These are phyloP conservation scores for Rhinopithecus roxellana DNA, from an alignment of 2,113 vertebrate genomes.

Conservation along the genomic window DNA sequence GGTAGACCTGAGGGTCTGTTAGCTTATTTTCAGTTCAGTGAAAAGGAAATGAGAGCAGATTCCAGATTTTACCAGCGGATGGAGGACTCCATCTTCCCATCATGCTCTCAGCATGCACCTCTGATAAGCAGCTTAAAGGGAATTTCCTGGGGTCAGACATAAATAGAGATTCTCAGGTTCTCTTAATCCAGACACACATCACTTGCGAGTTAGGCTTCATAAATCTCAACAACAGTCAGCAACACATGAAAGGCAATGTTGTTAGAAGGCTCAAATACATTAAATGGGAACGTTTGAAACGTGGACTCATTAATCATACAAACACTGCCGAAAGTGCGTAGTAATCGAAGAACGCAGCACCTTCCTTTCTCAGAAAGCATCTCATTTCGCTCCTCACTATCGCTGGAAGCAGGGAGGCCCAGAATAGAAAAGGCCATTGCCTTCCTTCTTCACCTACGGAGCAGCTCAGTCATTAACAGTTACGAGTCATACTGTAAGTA, in stretches of 20 bases:
- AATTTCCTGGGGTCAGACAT: constrained; percentile 66
- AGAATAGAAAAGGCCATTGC: fast-evolving
- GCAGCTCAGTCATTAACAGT: background rate
- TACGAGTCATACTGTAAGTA: background rate
- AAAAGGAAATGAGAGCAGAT: background rate
- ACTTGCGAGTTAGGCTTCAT: constrained; percentile 57
- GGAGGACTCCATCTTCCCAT: background rate
- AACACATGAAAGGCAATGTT: constrained; percentile 36
- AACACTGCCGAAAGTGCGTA: background rate
- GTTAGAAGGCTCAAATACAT: constrained; percentile 23
- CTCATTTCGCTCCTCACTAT: background rate
- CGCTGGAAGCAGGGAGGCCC: background rate
- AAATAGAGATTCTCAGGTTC: constrained; percentile 61
- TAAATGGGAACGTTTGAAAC: constrained; percentile 12
- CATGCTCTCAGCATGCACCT: constrained; percentile 1
- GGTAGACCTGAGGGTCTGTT: background rate
- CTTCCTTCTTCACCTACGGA: background rate
- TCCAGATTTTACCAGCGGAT: background rate
- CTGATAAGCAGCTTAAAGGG: constrained; percentile 72
- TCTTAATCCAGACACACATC: constrained; percentile 65
- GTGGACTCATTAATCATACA: constrained; percentile 59
- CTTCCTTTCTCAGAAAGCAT: background rate
- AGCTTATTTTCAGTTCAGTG: background rate
- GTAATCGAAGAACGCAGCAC: background rate
- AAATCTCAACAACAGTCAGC: constrained; percentile 63